Evolutionary conservation across 2,888 invertebrate genomes (phyloP).

Genomic region (Auanema sp.): DNA sequence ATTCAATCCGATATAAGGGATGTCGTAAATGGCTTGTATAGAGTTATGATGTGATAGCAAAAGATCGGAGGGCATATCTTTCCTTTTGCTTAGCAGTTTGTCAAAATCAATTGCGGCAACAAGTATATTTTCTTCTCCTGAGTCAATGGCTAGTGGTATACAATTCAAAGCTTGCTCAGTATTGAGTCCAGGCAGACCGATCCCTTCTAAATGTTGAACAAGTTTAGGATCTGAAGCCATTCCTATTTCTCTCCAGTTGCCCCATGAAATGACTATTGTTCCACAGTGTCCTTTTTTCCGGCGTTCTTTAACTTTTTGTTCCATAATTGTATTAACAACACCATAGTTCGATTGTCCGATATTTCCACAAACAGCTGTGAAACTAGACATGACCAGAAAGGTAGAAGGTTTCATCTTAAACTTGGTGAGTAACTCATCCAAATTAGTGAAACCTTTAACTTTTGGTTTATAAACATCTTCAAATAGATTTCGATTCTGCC

Average conservation of each 20-base stretch:
- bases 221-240: constrained; percentile 52
- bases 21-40: not conserved
- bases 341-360: constrained; percentile 57
- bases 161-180: constrained; percentile 46
- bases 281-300: constrained; percentile 23
- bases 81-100: constrained; percentile 39
- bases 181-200: constrained; percentile 52
- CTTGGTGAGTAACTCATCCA: constrained; percentile 35
- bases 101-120: constrained; percentile 55
- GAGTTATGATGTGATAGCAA: not conserved
- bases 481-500: constrained; percentile 40
- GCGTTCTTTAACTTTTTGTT: constrained; percentile 28
- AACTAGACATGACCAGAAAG: constrained; percentile 56
- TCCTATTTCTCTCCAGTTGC: constrained; percentile 59
- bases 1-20: constrained; percentile 23
- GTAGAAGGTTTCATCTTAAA: constrained; percentile 24
- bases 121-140: constrained; percentile 39
- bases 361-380: constrained; percentile 55
- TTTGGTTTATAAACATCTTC: constrained; percentile 50
- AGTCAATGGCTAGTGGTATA: constrained; percentile 40
- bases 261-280: constrained; percentile 53
- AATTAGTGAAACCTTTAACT: constrained; percentile 32
- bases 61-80: constrained; percentile 30
- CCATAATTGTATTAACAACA: constrained; percentile 49
- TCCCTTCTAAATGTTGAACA: constrained; percentile 31